Base-by-base conservation (phyloP, 1,140 invertebrate genomes). In the Penaeus vannamei region DNA sequence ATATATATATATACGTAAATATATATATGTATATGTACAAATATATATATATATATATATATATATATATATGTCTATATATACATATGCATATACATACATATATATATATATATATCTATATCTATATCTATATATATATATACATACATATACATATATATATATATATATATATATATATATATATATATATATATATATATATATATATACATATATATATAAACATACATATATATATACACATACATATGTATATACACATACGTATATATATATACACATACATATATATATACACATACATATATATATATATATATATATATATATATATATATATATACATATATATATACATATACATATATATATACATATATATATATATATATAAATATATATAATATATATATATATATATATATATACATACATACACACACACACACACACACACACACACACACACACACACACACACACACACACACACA, bases 41-140 rank as follows among this genome's bases (percentile, higher is more conserved):
- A 66, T 66, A 66, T 66, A 66, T 66, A 66, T 66, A 66, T 66
- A 66, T 66, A 66, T 66, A 66, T 66, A 66, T 66, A 66, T 66
- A 66, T 66, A 66, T 66, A 66, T 66, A 66, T 66, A 66, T 66
- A 66, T 66, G 19, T 66, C 8, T 66, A 66, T 66, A 66, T 66
- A 66, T 66, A 66, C 19, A 66, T 66, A 66, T 66, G 19, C 19
- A 19, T 66, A 66, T 66, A 66, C 19, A 66, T 19, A 66, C 19
- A 66, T 66, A 66, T 66, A 14, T 66, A 66, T 66, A 66, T 66
- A 14, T 66, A 66, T 66, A 66, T 66, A 66, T 66, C 22, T 14
- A 14, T 19, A 66, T 66, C 8, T 14, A 26, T 66, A 26, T 66
- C 5, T 66, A 17, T 66, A 17, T 66, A 17, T 66, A 17, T 66